These are phyloP conservation scores for Trichopria drosophilae DNA, from an alignment of 2,888 invertebrate genomes.

Conservation along the genomic window DNA sequence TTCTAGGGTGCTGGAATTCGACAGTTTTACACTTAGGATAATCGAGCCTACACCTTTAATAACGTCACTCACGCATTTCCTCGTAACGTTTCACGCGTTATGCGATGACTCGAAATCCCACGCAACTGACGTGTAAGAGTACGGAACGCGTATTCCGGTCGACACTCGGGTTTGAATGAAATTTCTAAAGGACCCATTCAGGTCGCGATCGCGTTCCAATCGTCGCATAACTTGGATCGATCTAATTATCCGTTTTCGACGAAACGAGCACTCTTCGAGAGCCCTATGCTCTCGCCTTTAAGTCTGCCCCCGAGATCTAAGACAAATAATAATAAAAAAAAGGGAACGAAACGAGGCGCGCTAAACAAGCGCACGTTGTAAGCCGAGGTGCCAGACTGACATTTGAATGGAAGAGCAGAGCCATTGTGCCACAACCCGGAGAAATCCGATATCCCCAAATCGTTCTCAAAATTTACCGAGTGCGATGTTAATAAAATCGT, in stretches of 20 bases:
- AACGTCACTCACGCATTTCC: too few species aligned
- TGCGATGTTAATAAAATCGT: constrained; percentile 27
- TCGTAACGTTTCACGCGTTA: too few species aligned
- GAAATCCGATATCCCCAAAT: constrained; percentile 57
- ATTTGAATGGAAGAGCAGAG: constrained; percentile 55
- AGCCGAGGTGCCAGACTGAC: constrained; percentile 58
- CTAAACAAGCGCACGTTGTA: constrained; percentile 43
- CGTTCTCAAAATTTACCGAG: constrained; percentile 53
- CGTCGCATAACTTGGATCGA: constrained; percentile 28
- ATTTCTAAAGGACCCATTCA: too few species aligned
- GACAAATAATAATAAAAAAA: constrained; percentile 41
- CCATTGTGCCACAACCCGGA: constrained; percentile 43
- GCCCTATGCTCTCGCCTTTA: constrained; percentile 43
- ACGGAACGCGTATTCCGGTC: too few species aligned
- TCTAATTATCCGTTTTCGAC: constrained; percentile 32
- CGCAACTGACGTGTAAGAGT: too few species aligned
- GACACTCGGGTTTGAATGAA: too few species aligned
- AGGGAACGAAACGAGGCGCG: constrained; percentile 42
- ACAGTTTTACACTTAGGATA: too few species aligned
- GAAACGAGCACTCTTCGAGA: constrained; percentile 22
- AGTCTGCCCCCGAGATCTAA: constrained; percentile 47
- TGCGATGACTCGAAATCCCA: too few species aligned
- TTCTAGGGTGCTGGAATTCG: too few species aligned
- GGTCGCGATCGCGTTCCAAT: too few species aligned
- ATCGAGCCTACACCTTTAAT: too few species aligned